Evolutionary conservation across 2,888 invertebrate genomes (phyloP).

Genomic region (Notodonta ziczac): DNA sequence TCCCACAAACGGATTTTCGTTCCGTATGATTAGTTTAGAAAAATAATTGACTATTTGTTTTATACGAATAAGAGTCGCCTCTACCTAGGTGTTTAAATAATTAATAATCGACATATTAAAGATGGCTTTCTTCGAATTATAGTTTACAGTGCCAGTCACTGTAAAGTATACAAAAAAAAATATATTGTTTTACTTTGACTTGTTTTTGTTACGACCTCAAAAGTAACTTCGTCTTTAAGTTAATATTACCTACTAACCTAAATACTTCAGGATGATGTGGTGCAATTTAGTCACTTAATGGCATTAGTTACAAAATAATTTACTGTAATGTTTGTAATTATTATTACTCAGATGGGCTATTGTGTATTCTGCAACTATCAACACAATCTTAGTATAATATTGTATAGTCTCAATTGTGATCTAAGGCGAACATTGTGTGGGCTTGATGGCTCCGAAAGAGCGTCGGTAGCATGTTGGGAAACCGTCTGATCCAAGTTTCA

Average conservation of each 20-base stretch:
- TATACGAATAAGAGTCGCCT: constrained; percentile 20
- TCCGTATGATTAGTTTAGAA: constrained; percentile 25
- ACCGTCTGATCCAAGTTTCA: constrained; percentile 19
- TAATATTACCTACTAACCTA: no score
- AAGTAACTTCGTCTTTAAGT: no score
- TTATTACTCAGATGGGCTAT: background rate
- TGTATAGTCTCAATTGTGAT: constrained; percentile 16
- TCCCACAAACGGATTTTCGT: constrained; percentile 24
- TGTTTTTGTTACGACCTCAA: background rate
- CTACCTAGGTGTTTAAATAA: constrained; percentile 10
- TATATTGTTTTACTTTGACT: no score
- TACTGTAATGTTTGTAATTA: no score
- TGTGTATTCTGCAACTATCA: background rate
- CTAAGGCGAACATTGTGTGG: constrained; percentile 44
- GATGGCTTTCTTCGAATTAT: background rate
- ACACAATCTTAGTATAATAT: constrained; percentile 12
- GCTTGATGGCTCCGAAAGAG: constrained; percentile 42
- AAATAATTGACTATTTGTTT: constrained; percentile 23
- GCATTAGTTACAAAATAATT: no score
- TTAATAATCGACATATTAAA: constrained; percentile 12
- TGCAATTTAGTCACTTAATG: background rate
- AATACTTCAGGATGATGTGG: no score
- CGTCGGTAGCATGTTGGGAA: constrained; percentile 44
- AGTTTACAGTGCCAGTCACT: background rate
- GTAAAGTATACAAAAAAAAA: background rate